Evolutionary conservation across 1,140 invertebrate genomes (phyloP), one percentile per base, ranked within the genome.

Genomic region (Rhagoletis zephyria): DNA sequence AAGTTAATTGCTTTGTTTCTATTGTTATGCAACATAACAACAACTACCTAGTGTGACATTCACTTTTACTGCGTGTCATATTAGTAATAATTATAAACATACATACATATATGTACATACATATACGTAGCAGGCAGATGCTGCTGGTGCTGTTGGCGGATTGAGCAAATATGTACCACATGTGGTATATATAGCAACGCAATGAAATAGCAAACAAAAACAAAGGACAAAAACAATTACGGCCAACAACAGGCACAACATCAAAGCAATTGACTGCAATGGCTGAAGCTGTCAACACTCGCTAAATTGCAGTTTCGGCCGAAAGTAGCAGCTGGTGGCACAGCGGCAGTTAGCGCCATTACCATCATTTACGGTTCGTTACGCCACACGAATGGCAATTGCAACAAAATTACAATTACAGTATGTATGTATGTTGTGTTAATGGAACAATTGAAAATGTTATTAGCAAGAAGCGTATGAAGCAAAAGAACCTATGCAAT

Each of bases 331-430:
- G 1, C 1, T 74, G 42, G 19, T 65, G 67, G 14, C 67, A 19
- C 45, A 59, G 74, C 45, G 30, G 74, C 48, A 81, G 48, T 81
- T 81, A 81, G 3, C 45, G n/a, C 48, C 45, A 81, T 81, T 81
- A 81, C 19, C 48, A 81, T 59, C 74, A 85, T n/a, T 85, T 60
- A 30, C 60, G 61, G 40, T 85, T 85, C 85, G 30, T 61, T 61
- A 85, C 40, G 19, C 14, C 30, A 14, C 64, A 6, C 64, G 6
- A 63, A 86, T 42, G 30, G 19, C 51, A 60, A 30, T 61, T 42
- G 45, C 51, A 19, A 85, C 51, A n/a, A 60, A 7, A 56, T 42
- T 14, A 16, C 67, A 48, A 14, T 16, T 5, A 45, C 67, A 74
- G 45, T 7, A 56, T 56, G 10, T 5, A 5, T 56, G 10, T 56